Base-by-base conservation (phyloP, 2,797 vertebrate species). In the Gymnothorax javanicus region DNA sequence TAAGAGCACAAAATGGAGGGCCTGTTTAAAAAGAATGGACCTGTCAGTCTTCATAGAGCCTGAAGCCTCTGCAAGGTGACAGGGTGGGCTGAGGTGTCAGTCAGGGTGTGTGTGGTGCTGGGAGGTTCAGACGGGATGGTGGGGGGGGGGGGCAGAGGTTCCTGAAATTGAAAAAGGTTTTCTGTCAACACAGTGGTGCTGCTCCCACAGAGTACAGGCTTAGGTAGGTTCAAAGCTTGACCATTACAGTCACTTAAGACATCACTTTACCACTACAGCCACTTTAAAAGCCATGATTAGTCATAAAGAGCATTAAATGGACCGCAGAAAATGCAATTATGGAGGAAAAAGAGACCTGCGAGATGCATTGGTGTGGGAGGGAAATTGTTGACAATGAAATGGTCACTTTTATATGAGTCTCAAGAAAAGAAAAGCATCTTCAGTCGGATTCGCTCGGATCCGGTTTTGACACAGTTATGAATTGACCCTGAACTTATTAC, bases 1-100 rank as follows among this genome's bases (percentile, higher is more conserved):
- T 79, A 56, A 67, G 85, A 23, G 85, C 27, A 90, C 3, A 20
- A 89, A 92, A 91, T 0, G 82, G 23, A 58, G 13, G 75, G 27
- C 71, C 64, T 73, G 59, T 89, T 93, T 92, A 92, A 91, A n/a
- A 9, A 90, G 77, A 93, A 91, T 84, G 59, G 33, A 0, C 58
- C 56, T 57, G 91, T 90, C 90, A 57, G 88, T 90, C 83, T 93
- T 89, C 20, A 90, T 88, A 67, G 89, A 2, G 12, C 33, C 64
- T 71, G 2, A 82, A 33, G 82, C 57, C 84, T 82, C 71, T 90
- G 75, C 0, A 89, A 87, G 87, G 4, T 17, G 90, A 52, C 12
- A 86, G 13, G 90, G 85, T 15, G 88, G 27, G 88, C 87, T 67
- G 88, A 90, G 60, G 2, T 84, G 1, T 52, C 88, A 15, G 67